Conservation (phyloP, 1,140 invertebrate genomes). For the Aphis craccivora region DNA sequence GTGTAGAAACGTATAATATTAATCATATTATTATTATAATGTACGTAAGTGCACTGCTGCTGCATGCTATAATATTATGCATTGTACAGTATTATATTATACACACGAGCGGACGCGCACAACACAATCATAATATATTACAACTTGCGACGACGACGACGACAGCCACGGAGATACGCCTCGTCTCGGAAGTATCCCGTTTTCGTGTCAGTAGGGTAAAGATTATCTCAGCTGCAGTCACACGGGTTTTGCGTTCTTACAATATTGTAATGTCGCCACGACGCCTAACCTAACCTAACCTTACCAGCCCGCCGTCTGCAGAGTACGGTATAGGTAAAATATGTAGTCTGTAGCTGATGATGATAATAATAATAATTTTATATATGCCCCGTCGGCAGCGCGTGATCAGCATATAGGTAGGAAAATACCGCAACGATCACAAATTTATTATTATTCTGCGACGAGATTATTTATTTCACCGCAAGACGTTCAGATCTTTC, state of each 20-base stretch:
- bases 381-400: too few species aligned
- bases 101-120: not conserved
- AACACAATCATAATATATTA: constrained; percentile 14
- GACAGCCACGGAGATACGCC: not conserved
- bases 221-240: not conserved
- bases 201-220: constrained; percentile 14
- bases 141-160: not conserved
- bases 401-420: too few species aligned
- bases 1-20: not conserved
- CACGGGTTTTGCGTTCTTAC: not conserved
- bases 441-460: too few species aligned
- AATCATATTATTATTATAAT: not conserved
- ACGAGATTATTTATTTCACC: too few species aligned
- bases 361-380: not conserved
- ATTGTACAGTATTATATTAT: not conserved
- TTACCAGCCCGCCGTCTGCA: not conserved
- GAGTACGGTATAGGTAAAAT: not conserved
- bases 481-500: too few species aligned
- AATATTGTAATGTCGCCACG: not conserved
- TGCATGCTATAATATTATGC: not conserved
- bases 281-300: not conserved
- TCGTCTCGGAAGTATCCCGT: not conserved
- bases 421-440: too few species aligned
- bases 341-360: not conserved
- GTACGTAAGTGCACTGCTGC: not conserved